These are phyloP conservation scores for Porites evermanni DNA, from an alignment of 92 coral and sea anemone genomes.

Conservation along the genomic window DNA sequence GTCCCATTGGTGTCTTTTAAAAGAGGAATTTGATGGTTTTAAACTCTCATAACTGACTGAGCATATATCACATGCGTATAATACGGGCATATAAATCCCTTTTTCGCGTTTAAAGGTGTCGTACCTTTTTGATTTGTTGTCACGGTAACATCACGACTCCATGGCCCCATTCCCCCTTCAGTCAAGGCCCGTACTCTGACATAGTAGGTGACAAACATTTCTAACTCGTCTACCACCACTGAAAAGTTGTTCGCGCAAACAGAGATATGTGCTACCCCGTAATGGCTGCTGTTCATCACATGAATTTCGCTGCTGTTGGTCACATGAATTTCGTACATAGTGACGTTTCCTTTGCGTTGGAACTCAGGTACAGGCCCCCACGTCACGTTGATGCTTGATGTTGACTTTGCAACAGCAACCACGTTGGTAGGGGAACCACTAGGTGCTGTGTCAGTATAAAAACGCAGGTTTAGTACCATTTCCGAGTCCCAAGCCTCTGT, in stretches of 20 bases:
- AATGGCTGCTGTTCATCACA: not conserved
- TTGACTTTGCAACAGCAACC: slow-evolving; percentile 9
- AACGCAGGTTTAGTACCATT: too few relatives aligned
- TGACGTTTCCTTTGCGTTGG: slow-evolving; percentile 50
- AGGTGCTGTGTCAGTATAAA: slow-evolving; percentile 44
- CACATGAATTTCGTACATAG: slow-evolving; percentile 3
- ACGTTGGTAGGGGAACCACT: slow-evolving; percentile 46
- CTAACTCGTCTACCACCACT: slow-evolving; percentile 7
- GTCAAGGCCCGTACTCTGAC: slow-evolving; percentile 54
- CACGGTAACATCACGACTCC: slow-evolving; percentile 10
- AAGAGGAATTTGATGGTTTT: too few relatives aligned
- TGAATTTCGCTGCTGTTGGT: not conserved
- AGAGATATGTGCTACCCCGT: not conserved
- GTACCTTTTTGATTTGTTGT: slow-evolving; percentile 60
- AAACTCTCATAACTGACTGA: too few relatives aligned
- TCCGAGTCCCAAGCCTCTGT: too few relatives aligned
- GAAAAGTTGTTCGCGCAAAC: not conserved
- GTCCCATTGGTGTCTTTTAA: too few relatives aligned
- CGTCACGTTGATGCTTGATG: slow-evolving; percentile 31
- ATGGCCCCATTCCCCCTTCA: slow-evolving; percentile 59
- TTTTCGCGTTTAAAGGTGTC: not conserved
- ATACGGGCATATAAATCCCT: too few relatives aligned
- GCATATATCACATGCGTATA: too few relatives aligned
- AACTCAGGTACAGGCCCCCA: slow-evolving; percentile 52
- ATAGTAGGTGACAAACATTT: slow-evolving; percentile 52